A percentile compares a stretch with the other conserved stretches of the same genome.
phyloP scores from a whole-genome alignment of 2,797 vertebrate species.

The Ataeniobius toweri region DNA sequence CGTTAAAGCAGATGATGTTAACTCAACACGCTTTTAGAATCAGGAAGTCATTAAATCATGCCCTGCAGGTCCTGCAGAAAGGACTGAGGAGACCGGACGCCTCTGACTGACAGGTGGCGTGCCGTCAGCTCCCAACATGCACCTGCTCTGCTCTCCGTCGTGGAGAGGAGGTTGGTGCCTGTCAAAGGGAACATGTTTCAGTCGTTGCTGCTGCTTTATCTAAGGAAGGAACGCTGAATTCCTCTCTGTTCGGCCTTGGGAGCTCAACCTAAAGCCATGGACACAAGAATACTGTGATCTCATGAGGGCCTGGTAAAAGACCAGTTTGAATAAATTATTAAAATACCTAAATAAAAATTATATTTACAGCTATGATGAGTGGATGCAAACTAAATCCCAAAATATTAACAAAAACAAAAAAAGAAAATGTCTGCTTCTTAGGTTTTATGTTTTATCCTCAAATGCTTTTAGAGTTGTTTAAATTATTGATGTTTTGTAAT shows the following conservation, averaged over 20 bases:
- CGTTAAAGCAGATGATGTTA: neutral
- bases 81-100: neutral
- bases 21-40: neutral
- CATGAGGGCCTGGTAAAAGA: no score
- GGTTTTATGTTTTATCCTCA: neutral
- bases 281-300: no score
- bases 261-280: no score
- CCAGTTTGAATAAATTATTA: no score
- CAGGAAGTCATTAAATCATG: neutral
- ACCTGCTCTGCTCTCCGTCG: neutral
- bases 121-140: conserved; percentile 7
- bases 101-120: neutral
- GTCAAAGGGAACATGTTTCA: no score
- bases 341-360: neutral
- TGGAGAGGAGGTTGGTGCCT: no score
- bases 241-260: no score
- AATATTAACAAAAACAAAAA: neutral
- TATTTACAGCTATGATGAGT: no score
- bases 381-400: neutral
- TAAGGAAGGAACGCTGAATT: no score
- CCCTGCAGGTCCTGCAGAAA: neutral
- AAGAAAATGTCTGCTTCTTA: neutral
- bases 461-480: neutral
- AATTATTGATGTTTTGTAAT: neutral
- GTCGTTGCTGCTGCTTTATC: no score